phyloP scores from a whole-genome alignment of 1,140 invertebrate genomes.

The Helicoverpa armigera region DNA sequence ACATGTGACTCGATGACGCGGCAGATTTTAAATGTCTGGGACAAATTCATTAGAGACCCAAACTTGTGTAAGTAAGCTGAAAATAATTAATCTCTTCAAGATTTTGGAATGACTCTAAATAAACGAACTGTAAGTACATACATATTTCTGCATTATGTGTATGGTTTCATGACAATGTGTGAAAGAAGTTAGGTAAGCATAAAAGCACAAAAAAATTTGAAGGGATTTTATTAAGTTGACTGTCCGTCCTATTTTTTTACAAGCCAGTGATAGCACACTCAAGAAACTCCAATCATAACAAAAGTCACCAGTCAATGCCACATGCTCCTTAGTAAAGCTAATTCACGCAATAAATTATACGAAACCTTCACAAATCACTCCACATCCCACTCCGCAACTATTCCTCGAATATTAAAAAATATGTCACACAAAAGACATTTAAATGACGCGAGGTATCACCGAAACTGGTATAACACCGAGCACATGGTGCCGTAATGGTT shows the following conservation, averaged over 20 bases:
- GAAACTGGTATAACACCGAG: constrained; percentile 71
- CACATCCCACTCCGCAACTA: not conserved
- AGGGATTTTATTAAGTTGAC: too few relatives aligned
- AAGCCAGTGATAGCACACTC: too few relatives aligned
- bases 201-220: too few relatives aligned
- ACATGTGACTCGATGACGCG: constrained; percentile 74
- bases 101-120: too few relatives aligned
- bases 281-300: not conserved
- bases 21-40: constrained; percentile 68
- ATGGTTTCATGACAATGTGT: too few relatives aligned
- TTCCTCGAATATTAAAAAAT: constrained; percentile 49
- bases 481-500: constrained; percentile 80
- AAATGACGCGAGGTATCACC: constrained; percentile 62
- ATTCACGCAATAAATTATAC: constrained; percentile 13
- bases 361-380: constrained; percentile 28
- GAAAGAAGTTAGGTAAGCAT: too few relatives aligned
- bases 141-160: too few relatives aligned
- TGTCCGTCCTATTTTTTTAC: too few relatives aligned
- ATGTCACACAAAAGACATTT: constrained; percentile 55
- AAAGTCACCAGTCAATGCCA: not conserved
- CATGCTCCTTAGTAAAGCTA: not conserved
- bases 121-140: too few relatives aligned
- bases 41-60: constrained; percentile 71
- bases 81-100: constrained; percentile 57
- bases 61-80: constrained; percentile 50